A percentile compares a stretch with the other conserved stretches of the same genome.
These are phyloP conservation scores for Elegia similella DNA, from an alignment of 2,888 invertebrate species.

Conservation along the genomic window DNA sequence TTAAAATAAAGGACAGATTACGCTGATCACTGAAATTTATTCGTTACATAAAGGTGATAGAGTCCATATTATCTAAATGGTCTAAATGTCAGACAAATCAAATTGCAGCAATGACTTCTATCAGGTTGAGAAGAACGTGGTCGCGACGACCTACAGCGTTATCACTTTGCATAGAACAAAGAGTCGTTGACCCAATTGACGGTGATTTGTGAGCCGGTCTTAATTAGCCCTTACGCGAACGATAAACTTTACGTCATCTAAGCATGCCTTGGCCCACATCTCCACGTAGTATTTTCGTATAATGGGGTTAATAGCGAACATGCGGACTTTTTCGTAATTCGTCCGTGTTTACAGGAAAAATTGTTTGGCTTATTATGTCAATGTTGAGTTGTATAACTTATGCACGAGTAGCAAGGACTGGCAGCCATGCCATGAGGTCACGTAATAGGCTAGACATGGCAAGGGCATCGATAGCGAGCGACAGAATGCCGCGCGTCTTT, in stretches of 20 bases:
- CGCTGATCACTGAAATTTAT: too few relatives aligned
- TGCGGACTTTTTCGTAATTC: constrained; percentile 6
- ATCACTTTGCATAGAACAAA: constrained; percentile 54
- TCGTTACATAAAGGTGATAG: too few relatives aligned
- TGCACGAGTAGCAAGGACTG: constrained; percentile 6
- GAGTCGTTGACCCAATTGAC: constrained; percentile 71
- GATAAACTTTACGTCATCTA: constrained; percentile 55
- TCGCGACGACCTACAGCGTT: constrained; percentile 33
- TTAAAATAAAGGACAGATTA: too few relatives aligned
- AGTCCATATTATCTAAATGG: too few relatives aligned
- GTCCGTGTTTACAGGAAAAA: constrained; percentile 10
- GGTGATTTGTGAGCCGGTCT: constrained; percentile 27
- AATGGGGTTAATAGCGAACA: constrained; percentile 40
- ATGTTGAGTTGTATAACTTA: constrained; percentile 11
- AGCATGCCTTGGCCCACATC: constrained; percentile 62
- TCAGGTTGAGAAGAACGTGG: not conserved
- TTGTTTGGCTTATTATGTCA: constrained; percentile 4
- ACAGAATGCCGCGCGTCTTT: constrained; percentile 23
- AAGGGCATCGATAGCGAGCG: constrained; percentile 47
- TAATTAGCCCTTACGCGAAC: constrained; percentile 56
- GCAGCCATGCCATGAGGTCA: constrained; percentile 40
- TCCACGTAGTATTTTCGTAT: constrained; percentile 38
- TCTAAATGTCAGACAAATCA: not conserved
- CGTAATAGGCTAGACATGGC: constrained; percentile 39
- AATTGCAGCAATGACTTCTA: not conserved